Evolutionary conservation across 2,888 invertebrate genomes (phyloP), one percentile per base, ranked within the genome.

Genomic region (Limulus polyphemus): DNA sequence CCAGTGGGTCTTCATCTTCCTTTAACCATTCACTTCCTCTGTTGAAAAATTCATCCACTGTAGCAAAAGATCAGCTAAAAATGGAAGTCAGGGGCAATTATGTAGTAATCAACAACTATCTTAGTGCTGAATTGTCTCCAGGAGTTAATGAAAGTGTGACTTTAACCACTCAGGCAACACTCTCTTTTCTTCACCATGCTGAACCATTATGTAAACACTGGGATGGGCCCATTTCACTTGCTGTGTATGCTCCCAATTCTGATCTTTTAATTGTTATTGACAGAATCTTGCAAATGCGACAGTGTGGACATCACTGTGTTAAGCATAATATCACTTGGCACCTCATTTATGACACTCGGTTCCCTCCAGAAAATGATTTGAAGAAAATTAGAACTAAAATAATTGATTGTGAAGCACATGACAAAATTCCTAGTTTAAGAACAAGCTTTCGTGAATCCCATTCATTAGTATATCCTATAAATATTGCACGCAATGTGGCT

Each of bases 121-220:
- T 90, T 69, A 82, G 83, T 52, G 87, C 89, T n/a, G 55, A 67
- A 61, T 58, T 65, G 56, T 46, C 68, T 54, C 69, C 86, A 58
- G 81, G 79, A 73, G 91, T 91, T 77, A 86, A 88, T 77, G 89
- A 90, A 77, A 85, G 85, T 69, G 83, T 93, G 68, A 93, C 93
- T 1, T 91, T 92, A 74, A 90, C 92, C 49, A 93, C 93, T n/a
- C 93, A 93, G 76, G 90, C 89, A 9, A 92, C 92, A 73, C 90
- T 84, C 78, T 89, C 90, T 70, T 93, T 91, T 79, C 82, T 93
- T 73, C 89, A 92, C 77, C 93, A 94, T 77, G 81, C 92, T 71
- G 83, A 85, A 75, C 89, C 90, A 65, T 79, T 94, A 71, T 79
- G 91, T 74, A 86, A 88, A 75, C 82, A 86, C 78, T 93, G 92